phyloP scores from a whole-genome alignment of 2,113 vertebrate species.

The Oxyruncus cristatus region DNA sequence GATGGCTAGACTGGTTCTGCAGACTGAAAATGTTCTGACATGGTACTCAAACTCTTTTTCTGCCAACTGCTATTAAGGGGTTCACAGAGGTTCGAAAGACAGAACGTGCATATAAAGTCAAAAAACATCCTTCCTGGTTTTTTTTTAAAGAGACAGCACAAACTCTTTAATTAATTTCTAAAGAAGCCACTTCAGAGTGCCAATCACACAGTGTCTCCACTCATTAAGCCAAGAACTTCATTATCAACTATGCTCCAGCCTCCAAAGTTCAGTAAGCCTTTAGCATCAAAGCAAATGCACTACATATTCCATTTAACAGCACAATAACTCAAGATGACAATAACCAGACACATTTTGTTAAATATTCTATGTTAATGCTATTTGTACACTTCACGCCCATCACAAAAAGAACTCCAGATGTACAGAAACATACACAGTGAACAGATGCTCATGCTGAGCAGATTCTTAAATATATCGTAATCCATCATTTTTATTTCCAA shows the following conservation, averaged over 20 bases:
- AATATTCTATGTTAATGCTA: not conserved
- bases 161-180: conserved; percentile 24
- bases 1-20: conserved; percentile 55
- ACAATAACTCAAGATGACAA: not conserved
- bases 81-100: not conserved
- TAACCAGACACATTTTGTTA: not conserved
- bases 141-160: not conserved
- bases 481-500: not conserved
- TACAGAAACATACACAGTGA: not conserved
- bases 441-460: not conserved
- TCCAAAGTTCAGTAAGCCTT: not conserved
- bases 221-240: conserved; percentile 1
- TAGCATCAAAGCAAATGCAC: not conserved
- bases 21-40: conserved; percentile 18
- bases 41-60: not conserved
- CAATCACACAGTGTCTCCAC: not conserved
- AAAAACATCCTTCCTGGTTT: not conserved
- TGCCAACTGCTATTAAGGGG: conserved; percentile 20
- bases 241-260: not conserved
- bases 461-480: not conserved
- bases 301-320: not conserved
- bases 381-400: not conserved
- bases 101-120: not conserved
- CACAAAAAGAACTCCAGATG: not conserved
- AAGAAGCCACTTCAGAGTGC: not conserved